These are phyloP conservation scores for Furcula furcula DNA, from an alignment of 2,888 invertebrate species.

Conservation along the genomic window DNA sequence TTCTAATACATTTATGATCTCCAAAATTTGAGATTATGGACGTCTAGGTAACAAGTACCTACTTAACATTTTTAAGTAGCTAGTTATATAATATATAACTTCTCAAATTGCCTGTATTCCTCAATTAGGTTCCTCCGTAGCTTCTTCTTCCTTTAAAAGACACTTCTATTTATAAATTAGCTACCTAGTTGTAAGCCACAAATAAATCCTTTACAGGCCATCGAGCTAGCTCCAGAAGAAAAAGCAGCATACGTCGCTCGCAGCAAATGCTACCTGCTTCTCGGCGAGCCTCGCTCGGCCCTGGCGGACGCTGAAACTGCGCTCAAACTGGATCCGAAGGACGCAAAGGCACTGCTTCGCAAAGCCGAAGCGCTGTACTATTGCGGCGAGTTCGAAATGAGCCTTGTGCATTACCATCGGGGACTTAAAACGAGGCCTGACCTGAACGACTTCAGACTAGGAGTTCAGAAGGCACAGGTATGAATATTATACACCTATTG, in stretches of 20 bases:
- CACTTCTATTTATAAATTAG: no score
- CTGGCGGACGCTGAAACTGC: slow-evolving; percentile 93
- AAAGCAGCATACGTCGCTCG: slow-evolving; percentile 93
- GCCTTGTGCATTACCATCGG: slow-evolving; percentile 94
- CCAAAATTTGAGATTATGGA: no score
- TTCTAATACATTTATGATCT: no score
- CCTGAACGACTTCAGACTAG: slow-evolving; percentile 87
- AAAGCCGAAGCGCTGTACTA: slow-evolving; percentile 97
- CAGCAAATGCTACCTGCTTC: slow-evolving; percentile 92
- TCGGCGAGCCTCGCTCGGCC: slow-evolving; percentile 92
- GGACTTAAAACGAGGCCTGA: slow-evolving; percentile 93
- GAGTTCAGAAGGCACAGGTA: slow-evolving; percentile 93
- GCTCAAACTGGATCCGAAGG: slow-evolving; percentile 86
- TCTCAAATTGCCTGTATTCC: no score
- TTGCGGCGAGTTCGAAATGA: slow-evolving; percentile 95
- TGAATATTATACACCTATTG: no score
- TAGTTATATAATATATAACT: no score
- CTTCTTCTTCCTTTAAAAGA: no score
- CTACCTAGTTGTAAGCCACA: no score
- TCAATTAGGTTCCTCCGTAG: no score
- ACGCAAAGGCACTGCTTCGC: slow-evolving; percentile 86
- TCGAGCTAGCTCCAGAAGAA: slow-evolving; percentile 92
- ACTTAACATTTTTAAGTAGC: no score
- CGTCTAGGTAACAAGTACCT: no score
- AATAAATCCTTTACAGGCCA: slow-evolving; percentile 88